Evolutionary conservation across 2,888 invertebrate genomes (phyloP).

Genomic region (Pammene aurita): DNA sequence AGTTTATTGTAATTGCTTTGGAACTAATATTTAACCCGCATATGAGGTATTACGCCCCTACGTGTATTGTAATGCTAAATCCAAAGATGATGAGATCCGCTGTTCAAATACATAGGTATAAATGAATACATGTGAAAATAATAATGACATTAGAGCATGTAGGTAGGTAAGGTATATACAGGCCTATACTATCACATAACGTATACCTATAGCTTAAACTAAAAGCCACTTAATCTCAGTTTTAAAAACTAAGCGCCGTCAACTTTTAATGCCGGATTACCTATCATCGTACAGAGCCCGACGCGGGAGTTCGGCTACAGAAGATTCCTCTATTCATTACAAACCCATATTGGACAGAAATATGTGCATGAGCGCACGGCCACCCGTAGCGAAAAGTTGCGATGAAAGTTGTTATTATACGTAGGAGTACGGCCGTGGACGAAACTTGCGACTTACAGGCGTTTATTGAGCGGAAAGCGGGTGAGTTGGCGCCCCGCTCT

Average conservation of each 20-base stretch:
- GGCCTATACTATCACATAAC: background rate
- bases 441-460: constrained; percentile 39
- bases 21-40: background rate
- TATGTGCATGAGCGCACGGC: constrained; percentile 36
- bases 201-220: constrained; percentile 2
- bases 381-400: constrained; percentile 35
- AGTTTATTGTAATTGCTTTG: constrained; percentile 16
- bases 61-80: background rate
- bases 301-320: constrained; percentile 22
- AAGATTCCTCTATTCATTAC: constrained; percentile 37
- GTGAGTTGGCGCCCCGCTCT: constrained; percentile 32
- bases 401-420: constrained; percentile 41
- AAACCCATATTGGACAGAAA: constrained; percentile 33
- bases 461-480: constrained; percentile 41
- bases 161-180: background rate
- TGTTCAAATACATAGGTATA: no score
- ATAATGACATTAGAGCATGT: no score
- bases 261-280: constrained; percentile 27
- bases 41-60: background rate
- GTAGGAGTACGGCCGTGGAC: constrained; percentile 24
- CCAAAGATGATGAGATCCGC: background rate
- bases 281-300: constrained; percentile 8
- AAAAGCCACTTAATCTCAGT: constrained; percentile 20
- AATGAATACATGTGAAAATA: no score
- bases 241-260: constrained; percentile 34